These are phyloP conservation scores for Meloe dianella DNA, from an alignment of 2,888 invertebrate genomes.

Conservation along the genomic window DNA sequence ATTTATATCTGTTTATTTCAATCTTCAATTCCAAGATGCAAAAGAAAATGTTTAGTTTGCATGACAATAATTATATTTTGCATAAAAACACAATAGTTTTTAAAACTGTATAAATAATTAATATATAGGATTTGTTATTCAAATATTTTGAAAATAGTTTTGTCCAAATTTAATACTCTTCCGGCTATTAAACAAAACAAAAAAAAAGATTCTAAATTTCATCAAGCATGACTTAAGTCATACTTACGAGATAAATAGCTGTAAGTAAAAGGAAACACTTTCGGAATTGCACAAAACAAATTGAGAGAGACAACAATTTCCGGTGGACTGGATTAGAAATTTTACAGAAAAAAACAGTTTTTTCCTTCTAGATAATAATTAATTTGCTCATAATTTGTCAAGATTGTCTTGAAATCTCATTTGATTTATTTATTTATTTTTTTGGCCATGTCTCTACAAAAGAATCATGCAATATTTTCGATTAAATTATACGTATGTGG, in stretches of 20 bases:
- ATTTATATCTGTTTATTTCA: not conserved
- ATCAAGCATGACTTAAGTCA: not conserved
- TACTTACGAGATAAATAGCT: not conserved
- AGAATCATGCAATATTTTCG: not conserved
- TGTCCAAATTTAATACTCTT: no score
- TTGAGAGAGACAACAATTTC: conserved; percentile 23
- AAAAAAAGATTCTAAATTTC: not conserved
- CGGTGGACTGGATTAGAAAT: conserved; percentile 3
- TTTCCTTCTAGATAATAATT: no score
- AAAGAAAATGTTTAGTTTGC: no score
- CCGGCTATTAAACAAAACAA: not conserved
- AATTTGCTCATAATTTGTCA: conserved; percentile 4
- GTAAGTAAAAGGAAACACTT: conserved; percentile 3
- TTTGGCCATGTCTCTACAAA: not conserved
- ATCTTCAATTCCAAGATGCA: not conserved
- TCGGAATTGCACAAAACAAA: not conserved
- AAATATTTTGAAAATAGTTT: no score
- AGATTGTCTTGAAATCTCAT: not conserved
- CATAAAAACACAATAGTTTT: no score
- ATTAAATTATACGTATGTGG: not conserved
- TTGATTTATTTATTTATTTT: not conserved
- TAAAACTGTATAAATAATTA: no score
- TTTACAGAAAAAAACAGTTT: not conserved
- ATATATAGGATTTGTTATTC: no score
- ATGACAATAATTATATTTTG: no score